Evolutionary conservation across 1,140 invertebrate genomes (phyloP).

Genomic region (Elymnias hypermnestra): DNA sequence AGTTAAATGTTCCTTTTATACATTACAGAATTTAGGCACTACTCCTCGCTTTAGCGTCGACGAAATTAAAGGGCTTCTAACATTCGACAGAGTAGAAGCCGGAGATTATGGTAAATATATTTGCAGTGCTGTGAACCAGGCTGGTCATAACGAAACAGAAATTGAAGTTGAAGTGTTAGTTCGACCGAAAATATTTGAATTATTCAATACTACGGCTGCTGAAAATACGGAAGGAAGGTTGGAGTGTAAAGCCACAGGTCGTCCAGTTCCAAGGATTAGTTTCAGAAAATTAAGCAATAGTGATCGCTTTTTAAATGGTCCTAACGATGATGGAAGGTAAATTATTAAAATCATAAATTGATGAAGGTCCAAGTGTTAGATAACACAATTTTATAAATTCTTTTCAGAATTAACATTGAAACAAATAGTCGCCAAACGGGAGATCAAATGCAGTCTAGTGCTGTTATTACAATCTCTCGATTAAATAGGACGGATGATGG

Average conservation of each 20-base stretch:
- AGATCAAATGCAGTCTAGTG: slow-evolving; percentile 79
- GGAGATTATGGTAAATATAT: slow-evolving; percentile 88
- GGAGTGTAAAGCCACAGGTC: slow-evolving; percentile 85
- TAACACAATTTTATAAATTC: background rate
- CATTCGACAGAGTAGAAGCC: slow-evolving; percentile 85
- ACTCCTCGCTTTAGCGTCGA: slow-evolving; percentile 86
- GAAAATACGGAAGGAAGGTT: slow-evolving; percentile 80
- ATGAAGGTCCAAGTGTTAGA: background rate
- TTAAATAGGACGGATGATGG: slow-evolving; percentile 87
- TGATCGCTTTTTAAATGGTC: slow-evolving; percentile 77
- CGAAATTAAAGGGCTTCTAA: slow-evolving; percentile 80
- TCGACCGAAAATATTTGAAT: slow-evolving; percentile 87
- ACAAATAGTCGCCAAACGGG: slow-evolving; percentile 67
- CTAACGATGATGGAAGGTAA: slow-evolving; percentile 79
- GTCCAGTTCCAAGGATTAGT: slow-evolving; percentile 84
- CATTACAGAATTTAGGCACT: slow-evolving; percentile 79
- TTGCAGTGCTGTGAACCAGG: slow-evolving; percentile 89
- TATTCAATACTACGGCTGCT: slow-evolving; percentile 84
- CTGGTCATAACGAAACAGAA: slow-evolving; percentile 81
- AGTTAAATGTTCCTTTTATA: too few species aligned
- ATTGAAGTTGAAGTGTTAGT: slow-evolving; percentile 83
- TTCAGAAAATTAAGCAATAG: slow-evolving; percentile 81
- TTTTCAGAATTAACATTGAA: slow-evolving; percentile 77
- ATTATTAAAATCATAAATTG: too few species aligned
- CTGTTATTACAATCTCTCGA: slow-evolving; percentile 79